Evolutionary conservation across 2,797 vertebrate species (phyloP).

Genomic region (Adrianichthys oophorus): DNA sequence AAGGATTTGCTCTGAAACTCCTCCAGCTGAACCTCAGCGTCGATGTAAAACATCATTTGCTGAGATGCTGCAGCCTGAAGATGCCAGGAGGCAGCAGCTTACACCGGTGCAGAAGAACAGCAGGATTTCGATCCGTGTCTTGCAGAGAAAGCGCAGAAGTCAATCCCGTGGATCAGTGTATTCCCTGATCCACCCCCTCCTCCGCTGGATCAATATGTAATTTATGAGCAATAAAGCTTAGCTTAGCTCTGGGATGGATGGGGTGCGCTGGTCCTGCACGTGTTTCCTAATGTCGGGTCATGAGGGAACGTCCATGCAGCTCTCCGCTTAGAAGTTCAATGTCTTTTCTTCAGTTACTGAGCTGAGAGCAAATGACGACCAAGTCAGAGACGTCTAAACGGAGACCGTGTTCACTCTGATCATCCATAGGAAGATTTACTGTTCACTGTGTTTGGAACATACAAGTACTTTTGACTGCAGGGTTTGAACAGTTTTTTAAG

Average conservation of each 20-base stretch:
- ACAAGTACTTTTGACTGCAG: too few relatives aligned
- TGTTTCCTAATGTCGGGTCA: too few relatives aligned
- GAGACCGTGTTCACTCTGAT: too few relatives aligned
- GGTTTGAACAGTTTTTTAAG: too few relatives aligned
- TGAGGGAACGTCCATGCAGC: constrained; percentile 2
- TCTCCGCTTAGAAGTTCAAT: constrained; percentile 27
- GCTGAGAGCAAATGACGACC: too few relatives aligned
- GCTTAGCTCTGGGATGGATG: constrained; percentile 37
- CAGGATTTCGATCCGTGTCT: constrained; percentile 49
- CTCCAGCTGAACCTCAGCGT: neutral
- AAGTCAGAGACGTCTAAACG: too few relatives aligned
- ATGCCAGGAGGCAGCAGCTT: constrained; percentile 20
- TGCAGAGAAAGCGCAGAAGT: constrained; percentile 55
- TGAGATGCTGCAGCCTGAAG: neutral
- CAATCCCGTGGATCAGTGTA: constrained; percentile 42
- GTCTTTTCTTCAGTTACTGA: constrained; percentile 8
- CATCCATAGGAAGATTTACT: too few relatives aligned
- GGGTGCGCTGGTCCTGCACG: constrained; percentile 10
- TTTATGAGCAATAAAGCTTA: constrained; percentile 62
- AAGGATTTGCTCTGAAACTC: constrained; percentile 1
- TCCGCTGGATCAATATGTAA: constrained; percentile 56
- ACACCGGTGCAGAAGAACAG: constrained; percentile 6
- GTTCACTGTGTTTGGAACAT: too few relatives aligned
- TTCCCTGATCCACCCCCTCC: constrained; percentile 25
- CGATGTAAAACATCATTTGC: constrained; percentile 7